Evolutionary conservation across 2,113 vertebrate genomes (phyloP).

Genomic region (Coptodon bakossiorum): DNA sequence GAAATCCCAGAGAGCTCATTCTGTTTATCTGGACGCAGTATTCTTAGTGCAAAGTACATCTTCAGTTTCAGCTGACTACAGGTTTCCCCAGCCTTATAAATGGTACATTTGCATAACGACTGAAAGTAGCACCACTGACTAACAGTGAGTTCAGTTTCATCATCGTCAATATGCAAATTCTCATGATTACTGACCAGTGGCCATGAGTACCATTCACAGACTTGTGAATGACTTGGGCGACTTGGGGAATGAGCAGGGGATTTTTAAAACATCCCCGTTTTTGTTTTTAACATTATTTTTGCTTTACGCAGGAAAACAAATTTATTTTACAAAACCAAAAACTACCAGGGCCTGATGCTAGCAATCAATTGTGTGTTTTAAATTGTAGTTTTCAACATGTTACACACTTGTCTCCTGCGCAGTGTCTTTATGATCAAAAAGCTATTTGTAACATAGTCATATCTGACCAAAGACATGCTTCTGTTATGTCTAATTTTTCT

Average conservation of each 20-base stretch:
- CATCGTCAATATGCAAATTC: rapidly evolving
- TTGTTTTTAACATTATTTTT: rapidly evolving
- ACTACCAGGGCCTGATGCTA: not conserved
- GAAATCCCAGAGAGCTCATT: not conserved
- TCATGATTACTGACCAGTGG: not conserved
- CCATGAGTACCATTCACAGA: not conserved
- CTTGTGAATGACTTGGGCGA: not conserved
- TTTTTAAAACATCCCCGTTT: not conserved
- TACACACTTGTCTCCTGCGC: not conserved
- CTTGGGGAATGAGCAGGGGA: not conserved
- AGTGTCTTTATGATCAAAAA: not conserved
- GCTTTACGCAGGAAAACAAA: not conserved
- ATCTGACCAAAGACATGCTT: not conserved
- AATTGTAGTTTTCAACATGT: not conserved
- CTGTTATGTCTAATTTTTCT: not conserved
- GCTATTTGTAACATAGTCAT: rapidly evolving
- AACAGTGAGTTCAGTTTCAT: not conserved
- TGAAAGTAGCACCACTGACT: not conserved
- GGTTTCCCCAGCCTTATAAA: not conserved
- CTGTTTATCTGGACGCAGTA: not conserved
- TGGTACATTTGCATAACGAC: not conserved
- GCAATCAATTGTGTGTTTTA: not conserved
- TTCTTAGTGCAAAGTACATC: not conserved
- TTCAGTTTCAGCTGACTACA: not conserved
- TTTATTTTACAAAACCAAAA: not conserved